phyloP scores from a whole-genome alignment of 2,113 vertebrate genomes.

The Cavia aperea region DNA sequence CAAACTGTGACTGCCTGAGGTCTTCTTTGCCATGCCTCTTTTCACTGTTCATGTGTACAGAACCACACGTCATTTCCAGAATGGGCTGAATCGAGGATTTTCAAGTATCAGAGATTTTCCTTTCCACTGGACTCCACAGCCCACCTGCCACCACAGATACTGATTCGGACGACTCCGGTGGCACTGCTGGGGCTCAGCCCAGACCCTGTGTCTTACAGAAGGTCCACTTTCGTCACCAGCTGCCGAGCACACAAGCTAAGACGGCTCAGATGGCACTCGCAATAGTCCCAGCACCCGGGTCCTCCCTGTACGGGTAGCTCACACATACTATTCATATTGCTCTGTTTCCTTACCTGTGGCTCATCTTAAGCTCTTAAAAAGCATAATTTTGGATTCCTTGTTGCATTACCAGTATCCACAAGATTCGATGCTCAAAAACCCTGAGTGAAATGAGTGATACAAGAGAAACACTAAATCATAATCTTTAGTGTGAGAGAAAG shows the following conservation, averaged over 20 bases:
- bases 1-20: neutral
- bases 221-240: neutral
- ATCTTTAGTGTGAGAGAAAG: neutral
- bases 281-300: neutral
- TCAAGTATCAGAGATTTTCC: neutral
- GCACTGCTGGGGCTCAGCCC: neutral
- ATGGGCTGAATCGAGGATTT: neutral
- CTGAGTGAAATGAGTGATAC: neutral
- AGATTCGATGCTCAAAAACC: neutral
- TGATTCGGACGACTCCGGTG: neutral
- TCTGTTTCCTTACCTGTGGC: neutral
- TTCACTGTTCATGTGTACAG: neutral
- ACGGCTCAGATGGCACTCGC: too few species aligned
- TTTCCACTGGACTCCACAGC: neutral
- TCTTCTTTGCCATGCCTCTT: neutral
- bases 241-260: neutral
- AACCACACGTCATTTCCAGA: neutral
- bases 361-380: neutral
- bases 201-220: neutral
- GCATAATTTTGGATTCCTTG: neutral
- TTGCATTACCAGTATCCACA: neutral
- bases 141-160: neutral
- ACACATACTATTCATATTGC: neutral
- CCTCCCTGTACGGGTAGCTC: neutral
- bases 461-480: constrained; percentile 7